Percentiles rank a stretch among this genome's conserved stretches.
These are phyloP conservation scores for Thyatira batis DNA, from an alignment of 2,888 invertebrate species.

Conservation along the genomic window DNA sequence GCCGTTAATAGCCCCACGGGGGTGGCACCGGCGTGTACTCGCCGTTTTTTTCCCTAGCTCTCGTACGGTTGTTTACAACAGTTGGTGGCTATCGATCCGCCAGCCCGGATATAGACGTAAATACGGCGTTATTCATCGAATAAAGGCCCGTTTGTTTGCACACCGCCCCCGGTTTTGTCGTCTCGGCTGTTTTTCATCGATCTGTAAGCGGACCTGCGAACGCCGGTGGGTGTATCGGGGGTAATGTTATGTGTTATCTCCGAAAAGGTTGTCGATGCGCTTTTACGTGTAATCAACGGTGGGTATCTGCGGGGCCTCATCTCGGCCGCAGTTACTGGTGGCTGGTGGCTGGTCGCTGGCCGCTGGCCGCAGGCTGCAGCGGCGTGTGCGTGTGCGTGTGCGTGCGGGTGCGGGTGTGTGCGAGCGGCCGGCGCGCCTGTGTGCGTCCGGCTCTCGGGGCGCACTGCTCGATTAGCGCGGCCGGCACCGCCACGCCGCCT, in stretches of 20 bases:
- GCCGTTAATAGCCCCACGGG: slow-evolving; percentile 72
- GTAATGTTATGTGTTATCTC: slow-evolving; percentile 52
- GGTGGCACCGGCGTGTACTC: slow-evolving; percentile 58
- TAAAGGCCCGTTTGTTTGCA: slow-evolving; percentile 46
- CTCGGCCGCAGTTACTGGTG: slow-evolving; percentile 16
- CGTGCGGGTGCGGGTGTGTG: slow-evolving; percentile 42
- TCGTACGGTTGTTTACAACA: slow-evolving; percentile 75
- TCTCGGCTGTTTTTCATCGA: slow-evolving; percentile 72
- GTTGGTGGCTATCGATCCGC: slow-evolving; percentile 78
- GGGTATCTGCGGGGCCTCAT: slow-evolving; percentile 34
- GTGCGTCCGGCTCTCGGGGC: slow-evolving; percentile 62
- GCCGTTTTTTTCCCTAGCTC: slow-evolving; percentile 65
- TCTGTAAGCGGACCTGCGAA: slow-evolving; percentile 49
- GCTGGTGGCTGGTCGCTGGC: neutral
- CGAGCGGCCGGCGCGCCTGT: slow-evolving; percentile 36
- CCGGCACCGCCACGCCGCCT: slow-evolving; percentile 77
- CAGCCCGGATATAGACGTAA: slow-evolving; percentile 60
- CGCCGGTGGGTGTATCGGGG: slow-evolving; percentile 21
- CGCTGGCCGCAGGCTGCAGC: slow-evolving; percentile 32
- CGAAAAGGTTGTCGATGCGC: slow-evolving; percentile 62
- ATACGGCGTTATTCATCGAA: slow-evolving; percentile 68
- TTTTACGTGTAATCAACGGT: slow-evolving; percentile 58
- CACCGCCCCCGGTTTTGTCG: slow-evolving; percentile 53
- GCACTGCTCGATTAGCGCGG: slow-evolving; percentile 78
- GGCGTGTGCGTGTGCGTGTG: slow-evolving; percentile 22